Percentiles rank a stretch among this genome's conserved stretches.
These are phyloP conservation scores for Oncorhynchus keta DNA, from an alignment of 2,113 vertebrate species.

Conservation along the genomic window DNA sequence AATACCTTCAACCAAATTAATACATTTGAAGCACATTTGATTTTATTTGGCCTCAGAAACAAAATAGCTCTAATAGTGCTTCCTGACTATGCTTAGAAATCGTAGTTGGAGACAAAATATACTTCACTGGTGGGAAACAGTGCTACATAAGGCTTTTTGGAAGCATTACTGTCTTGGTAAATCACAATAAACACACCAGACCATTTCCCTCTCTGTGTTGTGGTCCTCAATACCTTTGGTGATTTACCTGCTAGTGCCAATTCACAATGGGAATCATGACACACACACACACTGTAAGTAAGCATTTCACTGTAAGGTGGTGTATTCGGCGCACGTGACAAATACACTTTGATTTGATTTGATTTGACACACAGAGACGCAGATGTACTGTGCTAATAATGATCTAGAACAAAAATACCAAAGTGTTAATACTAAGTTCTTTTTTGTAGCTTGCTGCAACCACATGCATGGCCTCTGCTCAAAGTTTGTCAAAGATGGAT, in stretches of 20 bases:
- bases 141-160: conserved; percentile 29
- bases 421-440: too few species aligned
- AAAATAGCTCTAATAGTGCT: not conserved
- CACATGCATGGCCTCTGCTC: too few species aligned
- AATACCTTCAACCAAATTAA: too few species aligned
- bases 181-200: conserved; percentile 66
- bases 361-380: conserved; percentile 42
- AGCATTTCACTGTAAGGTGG: too few species aligned
- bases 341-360: too few species aligned
- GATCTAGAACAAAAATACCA: too few species aligned
- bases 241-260: conserved; percentile 9
- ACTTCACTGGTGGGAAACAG: conserved; percentile 61
- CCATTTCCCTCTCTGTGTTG: conserved; percentile 40
- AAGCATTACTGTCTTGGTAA: conserved; percentile 38
- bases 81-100: not conserved
- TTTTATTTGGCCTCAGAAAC: not conserved
- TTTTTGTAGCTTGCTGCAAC: too few species aligned
- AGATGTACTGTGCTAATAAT: conserved; percentile 6
- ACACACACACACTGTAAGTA: not conserved
- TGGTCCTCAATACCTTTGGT: conserved; percentile 13
- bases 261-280: conserved; percentile 17
- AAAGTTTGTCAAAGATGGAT: too few species aligned
- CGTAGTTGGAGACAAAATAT: conserved; percentile 26
- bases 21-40: too few species aligned
- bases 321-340: too few species aligned